Percentiles rank a stretch among this genome's conserved stretches.
Evolutionary conservation across 2,113 vertebrate species (phyloP).

Genomic region (Clinocottus analis): DNA sequence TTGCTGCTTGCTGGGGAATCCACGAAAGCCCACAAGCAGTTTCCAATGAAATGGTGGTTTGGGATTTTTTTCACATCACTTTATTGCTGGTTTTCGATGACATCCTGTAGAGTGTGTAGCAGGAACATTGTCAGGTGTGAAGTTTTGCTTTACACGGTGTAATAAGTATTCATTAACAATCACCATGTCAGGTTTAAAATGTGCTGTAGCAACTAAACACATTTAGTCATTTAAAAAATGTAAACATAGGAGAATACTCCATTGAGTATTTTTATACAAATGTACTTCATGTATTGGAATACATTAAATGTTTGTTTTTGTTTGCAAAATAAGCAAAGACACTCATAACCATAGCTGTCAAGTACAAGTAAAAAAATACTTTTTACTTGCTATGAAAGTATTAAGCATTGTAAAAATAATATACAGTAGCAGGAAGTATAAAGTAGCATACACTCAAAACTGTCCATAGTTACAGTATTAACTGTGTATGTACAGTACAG

Average conservation of each 20-base stretch:
- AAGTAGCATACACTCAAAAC: no score
- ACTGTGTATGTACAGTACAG: no score
- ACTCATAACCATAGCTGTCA: not conserved
- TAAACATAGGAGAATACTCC: no score
- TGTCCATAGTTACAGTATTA: no score
- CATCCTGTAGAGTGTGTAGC: slow-evolving; percentile 1
- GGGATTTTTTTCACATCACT: slow-evolving; percentile 2
- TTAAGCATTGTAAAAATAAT: not conserved
- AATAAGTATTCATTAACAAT: not conserved
- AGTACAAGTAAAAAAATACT: not conserved
- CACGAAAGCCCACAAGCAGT: slow-evolving; percentile 6
- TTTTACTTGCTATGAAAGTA: no score
- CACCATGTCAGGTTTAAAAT: not conserved
- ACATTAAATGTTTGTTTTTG: no score
- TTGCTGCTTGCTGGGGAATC: not conserved
- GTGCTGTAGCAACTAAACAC: not conserved
- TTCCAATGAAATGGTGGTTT: slow-evolving; percentile 23
- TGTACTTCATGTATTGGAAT: no score
- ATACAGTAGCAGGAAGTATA: no score
- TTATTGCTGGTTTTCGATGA: slow-evolving; percentile 4
- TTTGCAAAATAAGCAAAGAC: not conserved
- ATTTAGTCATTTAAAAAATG: not conserved
- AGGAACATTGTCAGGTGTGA: not conserved
- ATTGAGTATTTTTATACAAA: no score
- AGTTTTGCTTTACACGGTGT: not conserved